These are phyloP conservation scores for Thalpophila matura DNA, from an alignment of 2,888 invertebrate genomes.

Conservation along the genomic window DNA sequence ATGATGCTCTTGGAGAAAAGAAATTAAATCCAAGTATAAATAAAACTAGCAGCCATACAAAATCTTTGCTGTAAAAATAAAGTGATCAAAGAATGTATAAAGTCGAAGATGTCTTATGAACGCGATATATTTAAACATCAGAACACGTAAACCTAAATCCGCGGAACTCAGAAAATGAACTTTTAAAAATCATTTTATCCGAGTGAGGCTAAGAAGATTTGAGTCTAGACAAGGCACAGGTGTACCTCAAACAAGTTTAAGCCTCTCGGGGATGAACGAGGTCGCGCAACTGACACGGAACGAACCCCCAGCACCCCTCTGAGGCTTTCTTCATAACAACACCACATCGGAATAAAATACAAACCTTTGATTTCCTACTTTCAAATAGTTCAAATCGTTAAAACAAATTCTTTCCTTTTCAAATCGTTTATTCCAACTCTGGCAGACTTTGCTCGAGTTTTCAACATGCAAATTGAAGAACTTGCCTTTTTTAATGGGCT, in stretches of 20 bases:
- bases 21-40: slow-evolving; percentile 9
- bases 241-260: slow-evolving; percentile 52
- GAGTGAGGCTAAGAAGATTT: slow-evolving; percentile 27
- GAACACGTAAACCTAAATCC: slow-evolving; percentile 13
- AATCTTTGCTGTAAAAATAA: not conserved
- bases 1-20: slow-evolving; percentile 7
- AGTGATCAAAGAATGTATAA: not conserved
- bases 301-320: slow-evolving; percentile 1
- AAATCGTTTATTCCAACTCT: slow-evolving; percentile 26
- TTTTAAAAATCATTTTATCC: slow-evolving; percentile 45
- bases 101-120: not conserved
- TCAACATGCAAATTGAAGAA: slow-evolving; percentile 52
- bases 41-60: not conserved
- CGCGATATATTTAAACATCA: not conserved
- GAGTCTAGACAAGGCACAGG: slow-evolving; percentile 46
- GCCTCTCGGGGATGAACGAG: slow-evolving; percentile 38
- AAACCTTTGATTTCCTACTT: slow-evolving; percentile 26
- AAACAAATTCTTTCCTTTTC: slow-evolving; percentile 35
- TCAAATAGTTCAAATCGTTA: slow-evolving; percentile 40
- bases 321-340: slow-evolving; percentile 1
- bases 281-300: slow-evolving; percentile 50
- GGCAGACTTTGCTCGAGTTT: slow-evolving; percentile 37
- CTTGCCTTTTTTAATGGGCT: slow-evolving; percentile 46
- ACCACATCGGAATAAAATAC: slow-evolving; percentile 17
- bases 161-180: slow-evolving; percentile 1